phyloP scores from a whole-genome alignment of 2,113 vertebrate genomes.

The Atlantisia rogersi region DNA sequence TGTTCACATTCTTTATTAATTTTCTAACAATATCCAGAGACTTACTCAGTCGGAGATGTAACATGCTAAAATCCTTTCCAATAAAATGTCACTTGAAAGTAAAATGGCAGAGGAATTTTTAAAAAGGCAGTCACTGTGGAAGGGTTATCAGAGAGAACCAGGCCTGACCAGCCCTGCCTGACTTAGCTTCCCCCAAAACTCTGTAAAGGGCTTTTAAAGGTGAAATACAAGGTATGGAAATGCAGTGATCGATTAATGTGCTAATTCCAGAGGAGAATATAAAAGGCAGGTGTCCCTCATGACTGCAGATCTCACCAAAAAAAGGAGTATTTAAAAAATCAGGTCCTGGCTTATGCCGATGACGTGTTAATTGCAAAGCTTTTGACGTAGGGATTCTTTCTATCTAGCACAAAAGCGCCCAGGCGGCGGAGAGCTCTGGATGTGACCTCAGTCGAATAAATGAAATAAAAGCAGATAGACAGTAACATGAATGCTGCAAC shows the following conservation, averaged over 20 bases:
- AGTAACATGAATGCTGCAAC: background rate
- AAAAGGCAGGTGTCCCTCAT: background rate
- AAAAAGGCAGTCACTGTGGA: background rate
- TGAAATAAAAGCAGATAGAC: background rate
- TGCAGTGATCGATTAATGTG: background rate
- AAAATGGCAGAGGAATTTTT: background rate
- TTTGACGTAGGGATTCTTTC: background rate
- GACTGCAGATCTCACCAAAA: background rate
- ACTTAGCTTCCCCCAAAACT: background rate
- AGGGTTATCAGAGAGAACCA: background rate
- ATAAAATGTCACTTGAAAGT: conserved; percentile 11
- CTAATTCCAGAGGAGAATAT: background rate
- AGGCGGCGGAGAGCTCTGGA: background rate
- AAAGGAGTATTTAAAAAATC: background rate
- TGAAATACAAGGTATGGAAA: background rate
- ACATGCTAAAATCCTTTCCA: background rate
- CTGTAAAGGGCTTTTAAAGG: background rate
- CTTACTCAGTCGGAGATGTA: conserved; percentile 26
- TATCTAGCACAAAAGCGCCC: background rate
- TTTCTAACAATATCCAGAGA: conserved; percentile 41
- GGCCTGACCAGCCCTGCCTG: background rate
- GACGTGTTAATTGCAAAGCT: background rate
- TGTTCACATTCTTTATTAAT: conserved; percentile 34
- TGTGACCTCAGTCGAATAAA: background rate
- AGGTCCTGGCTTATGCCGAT: background rate